Evolutionary conservation across 2,888 invertebrate species (phyloP), one percentile per base, ranked within the genome.

Genomic region (Plemyria rubiginata): DNA sequence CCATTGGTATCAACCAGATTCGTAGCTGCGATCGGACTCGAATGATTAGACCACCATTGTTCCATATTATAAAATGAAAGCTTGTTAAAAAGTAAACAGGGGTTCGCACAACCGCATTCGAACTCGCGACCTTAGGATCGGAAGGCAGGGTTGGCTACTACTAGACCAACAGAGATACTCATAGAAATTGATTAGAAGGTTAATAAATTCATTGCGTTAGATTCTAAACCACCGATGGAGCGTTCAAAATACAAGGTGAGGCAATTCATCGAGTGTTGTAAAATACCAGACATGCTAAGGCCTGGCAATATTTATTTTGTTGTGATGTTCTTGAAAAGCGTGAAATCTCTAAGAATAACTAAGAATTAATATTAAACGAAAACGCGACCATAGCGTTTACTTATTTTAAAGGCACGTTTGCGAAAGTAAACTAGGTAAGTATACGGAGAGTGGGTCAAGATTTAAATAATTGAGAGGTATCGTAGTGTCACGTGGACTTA

Each of bases 211-310:
- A 55, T 57, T 67, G 67, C 32, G 68, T 55, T 66, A 66, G 54
- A 62, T 64, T 58, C 55, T 60, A 57, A 38, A 65, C 67, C 59
- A 68, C 43, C 54, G 66, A 61, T 54, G 48, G 46, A 66, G 65
- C 59, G 67, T 54, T 32, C 36, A 36, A 32, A 71, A 4, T 45
- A 11, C 70, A 62, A 73, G 68, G 71, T 62, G 73, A 67, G 71
- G 71, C 67, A 43, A 67, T 60, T 64, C 50, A 67, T 53, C 65
- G 66, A 60, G 70, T 73, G 71, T 73, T 73, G 72, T 65, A 72
- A 76, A 60, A 71, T 67, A 67, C 59, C 56, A 58, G 56, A 70
- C 70, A 71, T 68, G 70, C 70, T 64, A 68, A 65, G 70, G 54
- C 63, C 60, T 62, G 63, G 63, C 66, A 62, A 67, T 63, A 65